Conservation (phyloP, 2,888 invertebrate species). For the Enchytraeus crypticus region DNA sequence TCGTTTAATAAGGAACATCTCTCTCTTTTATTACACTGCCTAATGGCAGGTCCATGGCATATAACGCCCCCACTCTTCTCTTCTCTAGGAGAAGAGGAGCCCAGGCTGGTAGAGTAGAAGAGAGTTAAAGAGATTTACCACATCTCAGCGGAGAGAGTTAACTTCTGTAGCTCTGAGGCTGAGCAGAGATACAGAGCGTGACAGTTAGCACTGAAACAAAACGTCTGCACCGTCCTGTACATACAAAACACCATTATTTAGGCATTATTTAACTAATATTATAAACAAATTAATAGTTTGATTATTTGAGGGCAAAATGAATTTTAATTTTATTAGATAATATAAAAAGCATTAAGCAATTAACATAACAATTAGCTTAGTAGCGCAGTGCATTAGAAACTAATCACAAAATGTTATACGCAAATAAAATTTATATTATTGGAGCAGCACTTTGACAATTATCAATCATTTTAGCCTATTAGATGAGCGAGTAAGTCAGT, state of each 20-base stretch:
- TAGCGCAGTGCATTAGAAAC: too few relatives aligned
- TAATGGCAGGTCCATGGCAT: too few relatives aligned
- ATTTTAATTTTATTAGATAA: not conserved
- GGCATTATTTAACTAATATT: slow-evolving; percentile 36
- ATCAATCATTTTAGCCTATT: too few relatives aligned
- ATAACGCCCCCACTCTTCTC: too few relatives aligned
- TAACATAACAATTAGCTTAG: not conserved
- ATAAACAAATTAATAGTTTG: not conserved
- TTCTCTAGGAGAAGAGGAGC: too few relatives aligned
- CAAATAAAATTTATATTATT: too few relatives aligned
- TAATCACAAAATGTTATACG: too few relatives aligned
- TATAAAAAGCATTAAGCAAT: not conserved
- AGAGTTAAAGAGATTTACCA: slow-evolving; percentile 18
- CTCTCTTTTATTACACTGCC: too few relatives aligned
- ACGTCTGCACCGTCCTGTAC: slow-evolving; percentile 87
- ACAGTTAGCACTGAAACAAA: slow-evolving; percentile 94
- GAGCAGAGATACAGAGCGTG: slow-evolving; percentile 93
- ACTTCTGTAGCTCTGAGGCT: slow-evolving; percentile 89
- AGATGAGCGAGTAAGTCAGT: too few relatives aligned
- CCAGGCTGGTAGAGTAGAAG: too few relatives aligned
- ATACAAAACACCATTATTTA: slow-evolving; percentile 31
- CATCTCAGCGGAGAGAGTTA: slow-evolving; percentile 61
- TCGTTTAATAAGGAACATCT: too few relatives aligned
- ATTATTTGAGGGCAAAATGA: not conserved
- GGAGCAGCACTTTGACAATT: too few relatives aligned